These are phyloP conservation scores for Balanococcus diminutus DNA, from an alignment of 2,888 invertebrate species.

Conservation along the genomic window DNA sequence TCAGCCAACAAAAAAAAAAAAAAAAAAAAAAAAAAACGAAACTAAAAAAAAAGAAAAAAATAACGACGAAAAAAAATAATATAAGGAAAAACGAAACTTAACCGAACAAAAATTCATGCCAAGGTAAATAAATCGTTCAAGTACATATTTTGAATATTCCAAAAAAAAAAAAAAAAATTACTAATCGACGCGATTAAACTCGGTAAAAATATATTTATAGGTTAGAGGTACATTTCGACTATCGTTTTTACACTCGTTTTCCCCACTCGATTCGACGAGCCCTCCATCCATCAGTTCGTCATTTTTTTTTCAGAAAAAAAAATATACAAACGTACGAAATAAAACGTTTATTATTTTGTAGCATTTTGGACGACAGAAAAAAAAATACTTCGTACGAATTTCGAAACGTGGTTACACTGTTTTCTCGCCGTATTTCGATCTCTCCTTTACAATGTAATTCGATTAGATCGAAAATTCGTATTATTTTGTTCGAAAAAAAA, in stretches of 20 bases:
- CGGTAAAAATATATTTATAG: too few relatives aligned
- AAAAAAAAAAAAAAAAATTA: not conserved
- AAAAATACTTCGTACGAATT: not conserved
- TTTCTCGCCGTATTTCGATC: too few relatives aligned
- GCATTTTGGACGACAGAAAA: not conserved
- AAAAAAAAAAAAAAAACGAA: conserved; percentile 13
- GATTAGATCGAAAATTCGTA: too few relatives aligned
- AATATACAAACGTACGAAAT: not conserved
- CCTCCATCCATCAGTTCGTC: too few relatives aligned
- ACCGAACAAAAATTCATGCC: conserved; percentile 40
- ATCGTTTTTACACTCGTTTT: too few relatives aligned
- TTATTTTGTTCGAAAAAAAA: too few relatives aligned
- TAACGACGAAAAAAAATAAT: conserved; percentile 1
- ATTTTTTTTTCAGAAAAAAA: not conserved
- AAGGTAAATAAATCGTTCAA: not conserved
- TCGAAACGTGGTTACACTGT: too few relatives aligned
- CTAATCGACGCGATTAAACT: not conserved
- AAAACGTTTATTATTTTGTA: not conserved
- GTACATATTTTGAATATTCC: not conserved
- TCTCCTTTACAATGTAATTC: too few relatives aligned
- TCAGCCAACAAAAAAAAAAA: conserved; percentile 9
- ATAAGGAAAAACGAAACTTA: conserved; percentile 26
- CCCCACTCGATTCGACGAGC: too few relatives aligned
- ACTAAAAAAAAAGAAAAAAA: conserved; percentile 10
- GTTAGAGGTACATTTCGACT: too few relatives aligned